Evolutionary conservation across 1,140 invertebrate genomes (phyloP), one percentile per base, ranked within the genome.

Genomic region (Tyrophagus putrescentiae): DNA sequence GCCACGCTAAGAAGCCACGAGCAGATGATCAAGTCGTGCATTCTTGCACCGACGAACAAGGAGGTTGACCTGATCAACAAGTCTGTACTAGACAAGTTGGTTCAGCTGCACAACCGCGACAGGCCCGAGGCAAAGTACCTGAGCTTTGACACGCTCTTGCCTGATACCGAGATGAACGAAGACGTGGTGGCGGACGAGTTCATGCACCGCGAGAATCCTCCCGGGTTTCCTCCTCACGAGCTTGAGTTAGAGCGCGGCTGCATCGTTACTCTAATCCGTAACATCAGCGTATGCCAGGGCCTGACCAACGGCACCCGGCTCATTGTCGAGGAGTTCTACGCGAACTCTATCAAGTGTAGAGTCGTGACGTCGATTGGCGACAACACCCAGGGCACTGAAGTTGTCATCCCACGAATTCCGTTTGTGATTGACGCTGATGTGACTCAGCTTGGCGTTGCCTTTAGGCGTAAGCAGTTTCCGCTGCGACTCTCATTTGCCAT

Each of bases 401-500:
- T 64, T 4, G 4, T 60, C 4, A 59, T 64, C 4, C 5, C 61
- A 63, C 18, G 52, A 21, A 64, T 62, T 59, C 62, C 61, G 28
- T 21, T 39, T 13, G 33, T 63, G 29, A 58, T 64, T 5, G 27
- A 32, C 18, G 3, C 27, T 23, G 62, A 64, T 36, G 13, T 13
- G 36, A 50, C 23, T 9, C 29, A 61, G 23, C 13, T 59, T 9
- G 9, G 11, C 23, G 11, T 50, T 9, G 9, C 31, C 41, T 57
- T 50, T 13, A 41, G 11, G 11, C 36, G 21, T 52, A 52, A 9
- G 23, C 64, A 64, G 52, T 56, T 64, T 36, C 53, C 44, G 11
- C 18, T 62, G 13, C 25, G 31, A 41, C 32, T 64, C 7, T 31
- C 76, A 31, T 79, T 78, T 68, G 70, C 72, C 21, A 74, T 78